phyloP scores from a whole-genome alignment of 2,797 vertebrate genomes.

The Dicrostonyx torquatus region DNA sequence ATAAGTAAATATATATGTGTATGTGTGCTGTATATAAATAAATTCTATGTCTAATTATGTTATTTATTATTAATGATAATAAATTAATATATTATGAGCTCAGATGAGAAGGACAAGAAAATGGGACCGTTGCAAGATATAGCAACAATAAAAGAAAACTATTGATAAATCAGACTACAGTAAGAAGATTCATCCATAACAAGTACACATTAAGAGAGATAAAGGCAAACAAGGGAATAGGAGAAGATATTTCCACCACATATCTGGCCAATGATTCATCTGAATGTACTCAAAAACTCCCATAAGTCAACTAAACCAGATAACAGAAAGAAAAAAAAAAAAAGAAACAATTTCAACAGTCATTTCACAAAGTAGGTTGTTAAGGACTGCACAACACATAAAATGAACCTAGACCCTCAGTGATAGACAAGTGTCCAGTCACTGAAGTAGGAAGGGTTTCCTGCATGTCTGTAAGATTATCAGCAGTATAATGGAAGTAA shows the following conservation, averaged over 20 bases:
- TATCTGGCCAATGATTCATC: background rate
- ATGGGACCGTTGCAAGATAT: background rate
- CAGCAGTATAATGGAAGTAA: background rate
- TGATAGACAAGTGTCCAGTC: background rate
- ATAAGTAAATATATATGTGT: background rate
- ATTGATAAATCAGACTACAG: background rate
- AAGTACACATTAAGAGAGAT: background rate
- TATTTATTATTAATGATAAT: background rate
- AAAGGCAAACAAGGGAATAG: background rate
- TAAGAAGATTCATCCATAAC: background rate
- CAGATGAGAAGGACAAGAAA: slow-evolving; percentile 7
- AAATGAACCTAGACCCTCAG: background rate
- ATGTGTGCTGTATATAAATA: background rate
- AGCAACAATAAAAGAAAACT: background rate
- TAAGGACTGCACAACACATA: background rate
- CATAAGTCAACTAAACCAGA: background rate
- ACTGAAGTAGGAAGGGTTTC: background rate
- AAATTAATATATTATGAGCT: background rate
- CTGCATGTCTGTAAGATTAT: slow-evolving; percentile 1
- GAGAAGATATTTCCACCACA: background rate
- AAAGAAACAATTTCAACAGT: background rate
- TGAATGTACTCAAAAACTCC: background rate
- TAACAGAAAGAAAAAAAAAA: background rate
- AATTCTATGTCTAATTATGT: background rate
- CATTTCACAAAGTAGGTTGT: slow-evolving; percentile 4